Conservation (phyloP, 1,140 invertebrate species). For the Panagrolaimus sp. region DNA sequence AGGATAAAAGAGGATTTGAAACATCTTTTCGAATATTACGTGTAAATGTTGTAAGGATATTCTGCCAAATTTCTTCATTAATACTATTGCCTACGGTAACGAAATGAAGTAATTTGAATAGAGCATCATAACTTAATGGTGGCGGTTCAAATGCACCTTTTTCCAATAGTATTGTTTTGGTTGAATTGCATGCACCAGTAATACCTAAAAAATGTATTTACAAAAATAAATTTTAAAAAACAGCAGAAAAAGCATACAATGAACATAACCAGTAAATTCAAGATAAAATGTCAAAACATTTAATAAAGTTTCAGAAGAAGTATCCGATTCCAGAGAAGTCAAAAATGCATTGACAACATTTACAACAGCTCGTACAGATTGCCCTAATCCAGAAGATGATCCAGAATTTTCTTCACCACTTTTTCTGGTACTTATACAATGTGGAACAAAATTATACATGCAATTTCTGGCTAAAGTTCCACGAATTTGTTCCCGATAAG, state of each 20-base stretch:
- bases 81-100: not conserved
- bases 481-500: not conserved
- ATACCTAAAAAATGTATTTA: constrained; percentile 6
- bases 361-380: not conserved
- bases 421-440: not conserved
- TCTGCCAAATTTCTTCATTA: not conserved
- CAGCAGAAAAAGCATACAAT: not conserved
- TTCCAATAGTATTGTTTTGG: not conserved
- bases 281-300: not conserved
- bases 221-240: not conserved
- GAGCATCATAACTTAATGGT: not conserved
- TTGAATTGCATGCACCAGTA: not conserved
- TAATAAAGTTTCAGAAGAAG: not conserved
- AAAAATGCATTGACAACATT: not conserved
- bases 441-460: constrained; percentile 2
- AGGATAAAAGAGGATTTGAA: too few species aligned
- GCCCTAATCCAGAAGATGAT: not conserved
- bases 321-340: not conserved
- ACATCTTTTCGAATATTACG: not conserved
- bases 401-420: not conserved
- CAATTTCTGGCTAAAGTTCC: not conserved
- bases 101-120: not conserved
- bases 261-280: not conserved
- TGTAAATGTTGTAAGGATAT: not conserved
- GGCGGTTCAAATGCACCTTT: not conserved